Evolutionary conservation across 2,113 vertebrate genomes (phyloP).

Genomic region (Antechinus flavipes): DNA sequence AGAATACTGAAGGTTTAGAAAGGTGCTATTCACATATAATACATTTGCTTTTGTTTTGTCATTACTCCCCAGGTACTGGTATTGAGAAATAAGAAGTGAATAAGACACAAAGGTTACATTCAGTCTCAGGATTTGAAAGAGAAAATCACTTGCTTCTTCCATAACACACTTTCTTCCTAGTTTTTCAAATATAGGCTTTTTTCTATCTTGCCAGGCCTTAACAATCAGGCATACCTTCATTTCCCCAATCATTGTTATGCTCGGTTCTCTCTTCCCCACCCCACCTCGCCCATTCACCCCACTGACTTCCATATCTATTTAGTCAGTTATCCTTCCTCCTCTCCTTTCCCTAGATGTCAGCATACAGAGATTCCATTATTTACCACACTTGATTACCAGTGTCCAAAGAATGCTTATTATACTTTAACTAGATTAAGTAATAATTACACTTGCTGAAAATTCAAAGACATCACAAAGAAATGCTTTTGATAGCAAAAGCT

Average conservation of each 20-base stretch:
- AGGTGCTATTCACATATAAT: too few species aligned
- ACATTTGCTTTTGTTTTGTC: too few species aligned
- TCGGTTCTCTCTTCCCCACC: neutral
- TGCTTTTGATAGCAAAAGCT: too few species aligned
- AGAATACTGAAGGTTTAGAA: neutral
- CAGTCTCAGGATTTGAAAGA: neutral
- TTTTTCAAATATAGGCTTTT: neutral
- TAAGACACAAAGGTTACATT: neutral
- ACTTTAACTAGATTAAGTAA: neutral
- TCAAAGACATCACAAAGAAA: neutral
- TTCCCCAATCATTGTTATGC: neutral
- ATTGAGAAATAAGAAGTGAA: neutral
- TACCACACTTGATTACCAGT: neutral
- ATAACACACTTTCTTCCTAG: neutral
- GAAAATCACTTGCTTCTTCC: neutral
- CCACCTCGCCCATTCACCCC: neutral
- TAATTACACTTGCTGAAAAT: neutral
- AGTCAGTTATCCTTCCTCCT: neutral
- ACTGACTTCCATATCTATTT: neutral
- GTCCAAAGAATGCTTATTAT: neutral
- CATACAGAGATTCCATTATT: neutral
- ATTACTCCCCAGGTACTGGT: too few species aligned
- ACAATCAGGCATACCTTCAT: neutral
- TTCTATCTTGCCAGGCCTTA: neutral
- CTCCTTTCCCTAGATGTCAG: neutral